Conservation (phyloP, 2,888 invertebrate species). For the Eurois occulta region DNA sequence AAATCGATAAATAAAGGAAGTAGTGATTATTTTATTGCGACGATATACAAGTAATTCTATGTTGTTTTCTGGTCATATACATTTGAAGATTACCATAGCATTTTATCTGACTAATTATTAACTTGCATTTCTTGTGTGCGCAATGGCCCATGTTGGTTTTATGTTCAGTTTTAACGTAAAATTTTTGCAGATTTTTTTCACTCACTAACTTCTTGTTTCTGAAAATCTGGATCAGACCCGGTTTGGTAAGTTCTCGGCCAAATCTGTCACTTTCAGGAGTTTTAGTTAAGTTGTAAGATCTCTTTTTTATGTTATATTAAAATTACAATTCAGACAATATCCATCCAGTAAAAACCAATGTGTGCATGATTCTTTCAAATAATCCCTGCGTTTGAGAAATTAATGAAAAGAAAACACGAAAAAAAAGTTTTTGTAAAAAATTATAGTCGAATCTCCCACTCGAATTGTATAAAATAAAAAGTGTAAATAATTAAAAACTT, state of each 20-base stretch:
- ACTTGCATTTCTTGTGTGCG: slow-evolving; percentile 55
- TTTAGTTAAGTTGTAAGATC: background rate
- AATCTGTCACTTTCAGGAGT: background rate
- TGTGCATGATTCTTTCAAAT: slow-evolving; percentile 18
- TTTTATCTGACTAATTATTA: slow-evolving; percentile 54
- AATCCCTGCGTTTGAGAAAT: slow-evolving; percentile 40
- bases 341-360: slow-evolving; percentile 2
- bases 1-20: background rate
- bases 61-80: slow-evolving; percentile 55
- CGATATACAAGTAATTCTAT: slow-evolving; percentile 21
- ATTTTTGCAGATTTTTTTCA: background rate
- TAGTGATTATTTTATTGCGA: slow-evolving; percentile 9
- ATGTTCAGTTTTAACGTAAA: background rate
- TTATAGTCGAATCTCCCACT: slow-evolving; percentile 78
- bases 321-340: background rate
- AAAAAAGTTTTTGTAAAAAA: slow-evolving; percentile 56
- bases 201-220: background rate
- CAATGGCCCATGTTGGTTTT: background rate
- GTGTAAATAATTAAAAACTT: slow-evolving; percentile 71
- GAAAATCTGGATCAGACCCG: background rate
- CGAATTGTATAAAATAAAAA: slow-evolving; percentile 79
- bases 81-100: slow-evolving; percentile 52
- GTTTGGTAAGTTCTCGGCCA: background rate
- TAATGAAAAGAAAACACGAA: slow-evolving; percentile 37
- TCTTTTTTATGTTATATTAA: background rate